These are phyloP conservation scores for Zonotrichia leucophrys DNA, from an alignment of 2,113 vertebrate genomes.

Conservation along the genomic window DNA sequence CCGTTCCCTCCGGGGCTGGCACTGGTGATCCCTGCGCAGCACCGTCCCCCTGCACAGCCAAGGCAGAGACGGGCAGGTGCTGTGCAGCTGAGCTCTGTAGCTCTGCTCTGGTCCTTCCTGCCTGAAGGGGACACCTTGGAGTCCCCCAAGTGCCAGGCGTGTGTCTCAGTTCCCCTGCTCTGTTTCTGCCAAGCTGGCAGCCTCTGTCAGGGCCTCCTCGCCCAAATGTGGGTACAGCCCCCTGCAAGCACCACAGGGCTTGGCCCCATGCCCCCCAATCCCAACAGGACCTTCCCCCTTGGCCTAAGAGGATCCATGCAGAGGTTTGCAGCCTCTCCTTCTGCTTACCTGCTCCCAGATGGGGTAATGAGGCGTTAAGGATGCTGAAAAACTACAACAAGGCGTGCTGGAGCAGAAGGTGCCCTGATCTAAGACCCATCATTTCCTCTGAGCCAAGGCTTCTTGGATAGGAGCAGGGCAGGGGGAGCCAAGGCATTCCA, in stretches of 20 bases:
- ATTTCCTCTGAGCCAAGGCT: neutral
- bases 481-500: rapidly evolving
- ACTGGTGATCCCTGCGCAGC: neutral
- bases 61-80: neutral
- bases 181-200: neutral
- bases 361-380: neutral
- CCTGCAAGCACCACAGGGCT: neutral
- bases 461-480: neutral
- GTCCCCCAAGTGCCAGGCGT: neutral
- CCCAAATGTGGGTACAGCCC: rapidly evolving
- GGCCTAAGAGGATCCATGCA: neutral
- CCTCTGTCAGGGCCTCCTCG: neutral
- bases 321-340: neutral
- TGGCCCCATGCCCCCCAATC: rapidly evolving
- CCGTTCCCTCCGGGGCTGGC: neutral
- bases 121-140: neutral
- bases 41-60: neutral
- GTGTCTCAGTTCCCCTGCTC: neutral
- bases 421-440: neutral
- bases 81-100: neutral
- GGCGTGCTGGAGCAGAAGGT: neutral
- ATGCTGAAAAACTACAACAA: neutral
- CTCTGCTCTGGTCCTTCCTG: neutral
- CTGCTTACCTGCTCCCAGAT: neutral
- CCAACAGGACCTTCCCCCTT: neutral